Evolutionary conservation across 2,797 vertebrate species (phyloP), one percentile per base, ranked within the genome.

Genomic region (Lates japonicus): DNA sequence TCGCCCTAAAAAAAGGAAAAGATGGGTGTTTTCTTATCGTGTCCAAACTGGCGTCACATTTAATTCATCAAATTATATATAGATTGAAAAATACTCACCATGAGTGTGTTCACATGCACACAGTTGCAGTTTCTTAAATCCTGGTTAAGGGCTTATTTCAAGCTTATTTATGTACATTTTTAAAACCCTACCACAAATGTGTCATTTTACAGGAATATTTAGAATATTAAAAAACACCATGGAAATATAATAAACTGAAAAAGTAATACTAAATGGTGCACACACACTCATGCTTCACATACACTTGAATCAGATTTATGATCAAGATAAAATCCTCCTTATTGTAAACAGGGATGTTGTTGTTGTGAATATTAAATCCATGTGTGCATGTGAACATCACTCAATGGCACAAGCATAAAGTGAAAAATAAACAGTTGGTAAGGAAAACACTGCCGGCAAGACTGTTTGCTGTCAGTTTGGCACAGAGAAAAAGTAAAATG

Each of bases 1-100:
- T 78, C 17, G 25, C 77, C 71, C 70, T 88, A 82, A 42, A 88
- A 91, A 84, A 77, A 37, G 13, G 25, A 80, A 81, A 69, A 48
- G 52, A 84, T 35, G 63, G 16, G 64, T 71, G 35, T 63, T 74
- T 80, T 60, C 7, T 58, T 63, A 74, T 68, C 46, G 66, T 61
- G 75, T 82, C 55, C 81, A 67, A 84, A 83, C 44, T 68, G 80
- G 68, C 63, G 65, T 76, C 58, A 86, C 74, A 59, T 77, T 86
- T 48, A 64, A 80, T 57, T 81, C 8, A 71, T 85, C 25, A 22
- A 51, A 60, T 62, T 54, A 49, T 46, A 64, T 48, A 67, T 6
- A 82, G 69, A 84, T 76, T 68, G 63, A 67, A 70, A 74, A 54
- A 65, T 22, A 68, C 51, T 76, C 14, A 25, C 0, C 42, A 55